Percentiles rank a stretch among this genome's conserved stretches.
Conservation (phyloP, 1,140 invertebrate genomes). For the Eriocheir sinensis region DNA sequence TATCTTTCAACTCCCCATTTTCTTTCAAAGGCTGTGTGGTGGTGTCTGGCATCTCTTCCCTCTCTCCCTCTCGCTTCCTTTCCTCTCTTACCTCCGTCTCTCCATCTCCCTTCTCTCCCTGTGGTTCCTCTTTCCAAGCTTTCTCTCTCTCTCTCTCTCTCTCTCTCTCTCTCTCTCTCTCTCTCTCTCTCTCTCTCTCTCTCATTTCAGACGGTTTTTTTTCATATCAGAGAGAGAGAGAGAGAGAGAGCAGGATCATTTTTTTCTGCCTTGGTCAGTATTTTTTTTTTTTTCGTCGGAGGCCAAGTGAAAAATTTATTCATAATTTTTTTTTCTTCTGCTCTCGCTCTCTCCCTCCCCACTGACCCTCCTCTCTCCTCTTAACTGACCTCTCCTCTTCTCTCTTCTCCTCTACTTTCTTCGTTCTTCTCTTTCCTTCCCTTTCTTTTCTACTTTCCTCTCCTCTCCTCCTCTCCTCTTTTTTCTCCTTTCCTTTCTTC, state of each 20-base stretch:
- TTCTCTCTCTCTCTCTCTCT: slow-evolving; percentile 10
- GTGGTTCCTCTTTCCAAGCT: background rate
- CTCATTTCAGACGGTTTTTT: too few species aligned
- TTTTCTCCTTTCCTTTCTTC: too few species aligned
- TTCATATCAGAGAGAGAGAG: background rate
- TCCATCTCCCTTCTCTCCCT: background rate
- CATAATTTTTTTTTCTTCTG: slow-evolving; percentile 13
- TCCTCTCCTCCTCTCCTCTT: too few species aligned
- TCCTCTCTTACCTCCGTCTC: background rate
- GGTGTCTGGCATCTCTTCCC: background rate
- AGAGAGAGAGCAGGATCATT: background rate
- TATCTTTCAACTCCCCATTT: background rate
- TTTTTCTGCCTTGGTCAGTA: background rate
- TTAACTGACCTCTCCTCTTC: too few species aligned
- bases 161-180: background rate
- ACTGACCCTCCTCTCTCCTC: background rate
- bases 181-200: too few species aligned
- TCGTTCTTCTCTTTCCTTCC: too few species aligned
- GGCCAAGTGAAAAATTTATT: slow-evolving; percentile 1
- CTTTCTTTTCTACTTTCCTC: too few species aligned
- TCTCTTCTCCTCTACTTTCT: too few species aligned
- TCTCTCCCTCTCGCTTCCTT: background rate
- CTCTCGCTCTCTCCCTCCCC: slow-evolving; percentile 1
- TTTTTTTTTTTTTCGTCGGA: background rate
- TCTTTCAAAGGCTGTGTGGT: background rate